Conservation (phyloP, 1,140 invertebrate species). For the Pseudomyrmex dendroicus region DNA sequence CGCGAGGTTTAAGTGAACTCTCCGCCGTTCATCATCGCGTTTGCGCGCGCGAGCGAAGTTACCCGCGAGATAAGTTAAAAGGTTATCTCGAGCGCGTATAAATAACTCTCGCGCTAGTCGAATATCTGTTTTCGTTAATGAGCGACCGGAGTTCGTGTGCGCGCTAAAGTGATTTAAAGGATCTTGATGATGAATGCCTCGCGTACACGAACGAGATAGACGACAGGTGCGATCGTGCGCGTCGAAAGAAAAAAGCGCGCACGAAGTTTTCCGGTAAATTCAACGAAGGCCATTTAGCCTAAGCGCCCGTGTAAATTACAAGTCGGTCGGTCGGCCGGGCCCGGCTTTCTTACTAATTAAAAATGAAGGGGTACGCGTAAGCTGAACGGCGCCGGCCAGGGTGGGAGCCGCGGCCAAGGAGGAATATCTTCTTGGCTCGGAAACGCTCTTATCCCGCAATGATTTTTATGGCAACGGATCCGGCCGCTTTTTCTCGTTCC, state of each 20-base stretch:
- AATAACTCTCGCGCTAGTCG: slow-evolving; percentile 44
- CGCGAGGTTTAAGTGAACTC: slow-evolving; percentile 23
- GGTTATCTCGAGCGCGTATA: slow-evolving; percentile 38
- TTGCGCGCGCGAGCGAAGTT: slow-evolving; percentile 23
- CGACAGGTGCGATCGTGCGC: slow-evolving; percentile 19
- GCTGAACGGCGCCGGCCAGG: neutral
- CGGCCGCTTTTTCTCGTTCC: slow-evolving; percentile 48
- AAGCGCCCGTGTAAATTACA: slow-evolving; percentile 37
- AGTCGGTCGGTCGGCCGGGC: neutral
- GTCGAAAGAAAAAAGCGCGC: neutral
- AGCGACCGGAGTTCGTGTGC: slow-evolving; percentile 34
- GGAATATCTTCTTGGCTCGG: slow-evolving; percentile 31
- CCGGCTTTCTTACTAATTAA: slow-evolving; percentile 40
- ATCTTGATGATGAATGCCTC: slow-evolving; percentile 52
- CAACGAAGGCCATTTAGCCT: slow-evolving; percentile 28
- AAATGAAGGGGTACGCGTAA: slow-evolving; percentile 30
- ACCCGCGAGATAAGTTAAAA: slow-evolving; percentile 49
- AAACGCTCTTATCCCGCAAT: slow-evolving; percentile 54
- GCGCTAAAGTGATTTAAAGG: slow-evolving; percentile 53
- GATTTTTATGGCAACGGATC: slow-evolving; percentile 55
- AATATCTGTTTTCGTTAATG: slow-evolving; percentile 61
- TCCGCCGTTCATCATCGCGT: slow-evolving; percentile 34
- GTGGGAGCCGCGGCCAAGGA: neutral
- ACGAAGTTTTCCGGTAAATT: slow-evolving; percentile 50
- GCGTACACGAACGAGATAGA: neutral